Evolutionary conservation across 2,888 invertebrate genomes (phyloP), one percentile per base, ranked within the genome.

Genomic region (Dugesia japonica): DNA sequence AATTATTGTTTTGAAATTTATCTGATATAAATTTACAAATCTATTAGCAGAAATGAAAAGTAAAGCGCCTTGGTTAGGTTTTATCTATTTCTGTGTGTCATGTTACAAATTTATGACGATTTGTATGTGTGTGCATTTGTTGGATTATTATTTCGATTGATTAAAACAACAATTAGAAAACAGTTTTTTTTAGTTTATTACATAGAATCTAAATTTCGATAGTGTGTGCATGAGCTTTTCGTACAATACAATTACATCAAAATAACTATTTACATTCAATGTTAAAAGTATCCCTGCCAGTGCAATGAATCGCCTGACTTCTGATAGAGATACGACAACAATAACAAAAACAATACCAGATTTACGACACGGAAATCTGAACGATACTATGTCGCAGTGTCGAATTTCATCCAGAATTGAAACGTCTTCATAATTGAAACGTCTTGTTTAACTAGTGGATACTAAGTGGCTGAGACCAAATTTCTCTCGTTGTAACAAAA

Each of bases 81-180:
- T 56, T 56, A 56, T 56, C 56, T 56, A 56, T 56, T 56, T 56
- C 56, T 56, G 56, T 56, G 56, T 56, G 56, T 56, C 56, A 56
- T 56, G 23, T 56, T 56, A 56, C 56, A 56, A 56, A 56, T 56
- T 56, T 56, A 56, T 56, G 56, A 56, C 56, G 4, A n/a, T 56
- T 56, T 56, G n/a, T n/a, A n/a, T 23, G 56, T n/a, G 56, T 56
- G 56, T 56, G n/a, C 23, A 38, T 38, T 38, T 38, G 56, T 56
- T 56, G 56, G 56, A 56, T 56, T 56, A 20, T 20, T 56, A 56
- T 56, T 56, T n/a, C 56, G 56, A 56, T 56, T 56, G 56, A 56
- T 56, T 56, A 56, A 56, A 56, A 56, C 56, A 56, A 56, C 56
- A 56, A 20, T 56, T 56, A 56, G 56, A 56, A 56, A 56, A 56